Percentiles rank a stretch among this genome's conserved stretches.
phyloP scores from a whole-genome alignment of 2,888 invertebrate genomes.

The Agrotis segetum region DNA sequence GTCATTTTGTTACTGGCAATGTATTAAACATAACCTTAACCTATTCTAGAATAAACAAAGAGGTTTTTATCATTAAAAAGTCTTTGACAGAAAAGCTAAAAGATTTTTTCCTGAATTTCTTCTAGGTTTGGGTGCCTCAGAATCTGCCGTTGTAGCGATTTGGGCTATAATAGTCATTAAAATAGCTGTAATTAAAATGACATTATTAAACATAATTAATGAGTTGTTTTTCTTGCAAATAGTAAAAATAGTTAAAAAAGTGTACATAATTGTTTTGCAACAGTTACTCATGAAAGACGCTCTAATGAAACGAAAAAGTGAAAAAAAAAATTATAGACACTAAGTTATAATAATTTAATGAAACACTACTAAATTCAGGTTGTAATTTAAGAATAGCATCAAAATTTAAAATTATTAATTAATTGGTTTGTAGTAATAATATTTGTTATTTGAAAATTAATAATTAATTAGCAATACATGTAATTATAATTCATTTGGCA shows the following conservation, averaged over 20 bases:
- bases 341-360: background rate
- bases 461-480: background rate
- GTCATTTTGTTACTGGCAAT: constrained; percentile 5
- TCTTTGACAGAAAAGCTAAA: no score
- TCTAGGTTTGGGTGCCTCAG: no score
- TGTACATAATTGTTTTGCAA: background rate
- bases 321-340: background rate
- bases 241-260: no score
- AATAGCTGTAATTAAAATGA: no score
- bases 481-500: background rate
- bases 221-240: no score
- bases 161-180: no score
- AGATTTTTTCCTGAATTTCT: no score
- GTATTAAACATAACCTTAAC: constrained; percentile 9
- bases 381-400: no score
- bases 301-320: background rate
- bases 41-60: constrained; percentile 8
- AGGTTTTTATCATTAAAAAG: background rate
- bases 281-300: background rate
- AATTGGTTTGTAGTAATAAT: background rate
- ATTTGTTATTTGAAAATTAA: constrained; percentile 4
- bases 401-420: background rate
- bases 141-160: no score
- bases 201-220: no score
- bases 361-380: background rate